phyloP scores from a whole-genome alignment of 2,113 vertebrate genomes.

The Perca fluviatilis region DNA sequence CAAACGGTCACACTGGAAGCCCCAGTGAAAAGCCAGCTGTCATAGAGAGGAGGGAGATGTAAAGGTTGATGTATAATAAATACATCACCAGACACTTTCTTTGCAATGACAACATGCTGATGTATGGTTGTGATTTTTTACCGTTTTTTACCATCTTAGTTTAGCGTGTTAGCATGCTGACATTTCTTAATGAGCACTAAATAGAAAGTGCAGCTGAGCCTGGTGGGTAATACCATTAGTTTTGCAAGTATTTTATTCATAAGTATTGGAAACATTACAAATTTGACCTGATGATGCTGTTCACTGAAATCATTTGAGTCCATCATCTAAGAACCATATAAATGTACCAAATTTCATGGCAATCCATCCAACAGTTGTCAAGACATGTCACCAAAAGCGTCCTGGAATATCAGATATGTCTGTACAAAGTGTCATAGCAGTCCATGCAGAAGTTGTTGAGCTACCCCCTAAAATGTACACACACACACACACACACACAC shows the following conservation, averaged over 20 bases:
- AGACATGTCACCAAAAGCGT: neutral
- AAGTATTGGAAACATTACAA: too few species aligned
- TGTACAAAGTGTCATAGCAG: neutral
- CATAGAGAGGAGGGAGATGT: neutral
- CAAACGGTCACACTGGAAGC: too few species aligned
- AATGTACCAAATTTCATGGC: neutral
- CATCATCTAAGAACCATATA: too few species aligned
- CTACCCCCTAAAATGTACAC: neutral
- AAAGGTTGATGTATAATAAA: neutral
- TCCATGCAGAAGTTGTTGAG: neutral
- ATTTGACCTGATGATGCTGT: neutral
- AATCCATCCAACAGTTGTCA: neutral
- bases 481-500: too few species aligned
- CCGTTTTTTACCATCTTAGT: too few species aligned
- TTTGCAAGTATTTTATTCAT: too few species aligned
- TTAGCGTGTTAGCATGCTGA: too few species aligned
- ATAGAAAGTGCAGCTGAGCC: too few species aligned
- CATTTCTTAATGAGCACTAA: too few species aligned
- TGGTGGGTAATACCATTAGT: too few species aligned
- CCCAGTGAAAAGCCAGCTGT: neutral
- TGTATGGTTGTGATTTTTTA: too few species aligned
- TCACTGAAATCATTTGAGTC: neutral
- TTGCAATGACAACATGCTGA: neutral
- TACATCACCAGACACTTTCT: constrained; percentile 10
- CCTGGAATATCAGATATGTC: neutral